Percentiles rank a stretch among this genome's conserved stretches.
Conservation (phyloP, 2,888 invertebrate species). For the Xestoiulus laeticollis region DNA sequence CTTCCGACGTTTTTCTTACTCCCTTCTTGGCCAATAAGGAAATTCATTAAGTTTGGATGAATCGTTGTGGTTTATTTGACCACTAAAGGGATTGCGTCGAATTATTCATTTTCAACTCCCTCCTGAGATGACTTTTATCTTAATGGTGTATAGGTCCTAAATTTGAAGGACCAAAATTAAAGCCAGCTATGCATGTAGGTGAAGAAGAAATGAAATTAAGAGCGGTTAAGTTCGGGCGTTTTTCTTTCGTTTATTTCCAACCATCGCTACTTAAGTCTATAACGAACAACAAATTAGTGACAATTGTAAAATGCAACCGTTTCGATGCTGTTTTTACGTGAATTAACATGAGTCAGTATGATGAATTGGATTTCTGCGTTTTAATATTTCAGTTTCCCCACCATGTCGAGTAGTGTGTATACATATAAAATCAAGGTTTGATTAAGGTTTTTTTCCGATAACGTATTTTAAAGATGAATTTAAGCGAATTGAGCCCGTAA, state of each 20-base stretch:
- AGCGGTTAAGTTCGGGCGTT: background rate
- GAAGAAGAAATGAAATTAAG: background rate
- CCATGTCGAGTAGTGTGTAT: background rate
- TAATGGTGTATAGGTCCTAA: no score
- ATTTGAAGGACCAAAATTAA: background rate
- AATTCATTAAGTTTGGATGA: constrained; percentile 33
- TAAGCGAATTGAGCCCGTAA: background rate
- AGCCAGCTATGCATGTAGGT: background rate
- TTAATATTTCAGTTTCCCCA: background rate
- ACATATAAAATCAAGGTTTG: background rate
- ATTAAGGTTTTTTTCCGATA: background rate
- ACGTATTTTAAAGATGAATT: background rate
- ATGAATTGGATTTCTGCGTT: background rate
- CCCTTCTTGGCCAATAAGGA: background rate
- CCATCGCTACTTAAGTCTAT: constrained; percentile 35
- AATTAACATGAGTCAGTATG: background rate
- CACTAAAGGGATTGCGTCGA: background rate
- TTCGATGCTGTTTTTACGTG: background rate
- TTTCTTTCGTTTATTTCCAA: constrained; percentile 35
- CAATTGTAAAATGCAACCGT: background rate
- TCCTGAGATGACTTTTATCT: background rate
- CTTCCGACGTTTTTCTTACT: background rate
- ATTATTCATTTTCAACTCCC: background rate
- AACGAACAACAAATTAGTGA: constrained; percentile 17
- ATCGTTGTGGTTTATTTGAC: background rate